phyloP scores from a whole-genome alignment of 2,797 vertebrate species.

The Decapterus maruadsi region DNA sequence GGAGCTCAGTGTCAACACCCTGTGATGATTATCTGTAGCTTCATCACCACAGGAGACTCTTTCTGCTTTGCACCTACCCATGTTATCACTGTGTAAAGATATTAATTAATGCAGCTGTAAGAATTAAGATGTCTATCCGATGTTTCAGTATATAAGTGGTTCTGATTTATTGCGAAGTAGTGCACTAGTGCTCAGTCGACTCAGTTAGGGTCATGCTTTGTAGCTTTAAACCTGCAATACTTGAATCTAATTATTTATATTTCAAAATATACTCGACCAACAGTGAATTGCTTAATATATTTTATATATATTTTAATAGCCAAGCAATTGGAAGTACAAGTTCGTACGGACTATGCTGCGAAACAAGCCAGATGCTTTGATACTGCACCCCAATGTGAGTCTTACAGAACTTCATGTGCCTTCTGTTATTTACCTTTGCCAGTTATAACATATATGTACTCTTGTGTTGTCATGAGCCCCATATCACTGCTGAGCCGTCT shows the following conservation, averaged over 20 bases:
- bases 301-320: constrained; percentile 53
- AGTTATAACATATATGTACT: not conserved
- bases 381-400: constrained; percentile 41
- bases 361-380: constrained; percentile 37
- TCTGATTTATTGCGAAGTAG: constrained; percentile 50
- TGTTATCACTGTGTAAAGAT: constrained; percentile 4
- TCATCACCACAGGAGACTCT: not conserved
- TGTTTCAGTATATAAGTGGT: constrained; percentile 33
- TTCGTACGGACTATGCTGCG: constrained; percentile 21
- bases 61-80: not conserved
- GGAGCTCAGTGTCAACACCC: not conserved
- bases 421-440: constrained; percentile 40
- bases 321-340: constrained; percentile 41
- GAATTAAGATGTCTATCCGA: constrained; percentile 9
- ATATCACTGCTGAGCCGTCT: constrained; percentile 21
- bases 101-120: constrained; percentile 21
- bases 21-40: not conserved
- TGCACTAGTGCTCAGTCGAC: constrained; percentile 47
- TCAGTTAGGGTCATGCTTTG: constrained; percentile 56
- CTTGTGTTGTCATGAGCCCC: constrained; percentile 12
- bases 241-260: constrained; percentile 83
- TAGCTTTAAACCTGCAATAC: constrained; percentile 86
- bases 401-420: constrained; percentile 59
- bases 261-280: constrained; percentile 63
- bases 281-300: constrained; percentile 66